Conservation (phyloP, 2,797 vertebrate species). For the Leuciscus waleckii region DNA sequence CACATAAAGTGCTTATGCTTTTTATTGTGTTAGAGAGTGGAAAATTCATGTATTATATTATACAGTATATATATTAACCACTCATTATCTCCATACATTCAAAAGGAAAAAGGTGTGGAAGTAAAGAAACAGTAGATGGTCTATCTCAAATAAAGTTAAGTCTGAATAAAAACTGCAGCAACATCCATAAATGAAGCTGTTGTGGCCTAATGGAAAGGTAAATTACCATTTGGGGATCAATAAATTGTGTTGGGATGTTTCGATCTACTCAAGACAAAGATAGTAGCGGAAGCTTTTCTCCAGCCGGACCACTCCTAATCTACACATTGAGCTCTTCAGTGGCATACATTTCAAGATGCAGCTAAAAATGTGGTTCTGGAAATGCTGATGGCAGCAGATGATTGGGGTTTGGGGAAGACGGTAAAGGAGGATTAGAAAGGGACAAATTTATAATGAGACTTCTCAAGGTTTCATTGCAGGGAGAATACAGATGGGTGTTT, state of each 20-base stretch:
- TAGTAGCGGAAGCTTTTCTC: neutral
- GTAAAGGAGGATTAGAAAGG: neutral
- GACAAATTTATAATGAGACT: neutral
- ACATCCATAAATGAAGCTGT: neutral
- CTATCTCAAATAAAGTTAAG: constrained; percentile 20
- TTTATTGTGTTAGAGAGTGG: constrained; percentile 12
- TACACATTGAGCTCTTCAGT: neutral
- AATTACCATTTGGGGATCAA: neutral
- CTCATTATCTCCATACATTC: neutral
- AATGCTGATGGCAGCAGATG: constrained; percentile 22
- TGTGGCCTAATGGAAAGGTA: neutral
- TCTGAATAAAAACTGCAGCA: neutral
- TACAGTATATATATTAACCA: neutral
- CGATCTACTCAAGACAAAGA: neutral
- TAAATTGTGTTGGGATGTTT: neutral
- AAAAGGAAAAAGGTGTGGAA: neutral
- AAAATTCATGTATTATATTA: neutral
- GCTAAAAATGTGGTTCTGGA: neutral
- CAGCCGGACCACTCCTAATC: constrained; percentile 10
- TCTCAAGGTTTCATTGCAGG: neutral
- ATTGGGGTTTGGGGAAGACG: neutral
- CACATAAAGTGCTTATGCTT: neutral
- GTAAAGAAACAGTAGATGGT: neutral
- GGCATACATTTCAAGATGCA: neutral
- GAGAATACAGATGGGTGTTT: neutral